Evolutionary conservation across 2,113 vertebrate species (phyloP).

Genomic region (Microtus pennsylvanicus): DNA sequence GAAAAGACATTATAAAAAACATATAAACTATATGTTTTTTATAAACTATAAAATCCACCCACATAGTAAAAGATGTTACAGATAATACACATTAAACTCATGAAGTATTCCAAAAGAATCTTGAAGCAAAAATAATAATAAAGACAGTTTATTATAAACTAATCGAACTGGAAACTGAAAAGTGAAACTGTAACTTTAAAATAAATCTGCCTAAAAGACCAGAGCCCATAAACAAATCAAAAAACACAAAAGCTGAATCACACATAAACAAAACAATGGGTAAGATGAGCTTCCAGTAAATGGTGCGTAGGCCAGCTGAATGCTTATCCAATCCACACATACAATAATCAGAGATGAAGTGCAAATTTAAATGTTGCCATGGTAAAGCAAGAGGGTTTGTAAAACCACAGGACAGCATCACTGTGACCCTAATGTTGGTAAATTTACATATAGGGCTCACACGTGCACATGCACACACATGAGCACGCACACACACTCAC

Average conservation of each 20-base stretch:
- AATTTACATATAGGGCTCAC: background rate
- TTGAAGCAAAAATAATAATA: constrained; percentile 25
- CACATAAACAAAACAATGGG: background rate
- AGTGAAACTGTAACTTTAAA: background rate
- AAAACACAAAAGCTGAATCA: background rate
- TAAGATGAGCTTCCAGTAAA: background rate
- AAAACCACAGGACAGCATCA: background rate
- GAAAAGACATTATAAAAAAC: background rate
- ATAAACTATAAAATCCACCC: background rate
- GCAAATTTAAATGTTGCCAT: constrained; percentile 13
- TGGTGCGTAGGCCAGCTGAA: background rate
- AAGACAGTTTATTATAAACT: constrained; percentile 39
- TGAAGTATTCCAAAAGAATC: constrained; percentile 1
- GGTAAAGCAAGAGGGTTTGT: background rate
- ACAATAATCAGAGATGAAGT: background rate
- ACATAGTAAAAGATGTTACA: constrained; percentile 12
- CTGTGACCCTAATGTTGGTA: background rate
- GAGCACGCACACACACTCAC: background rate
- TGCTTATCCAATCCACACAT: background rate
- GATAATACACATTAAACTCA: background rate
- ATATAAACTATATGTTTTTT: no score
- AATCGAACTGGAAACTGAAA: constrained; percentile 14
- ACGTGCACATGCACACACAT: background rate
- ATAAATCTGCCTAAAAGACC: background rate
- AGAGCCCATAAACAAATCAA: constrained; percentile 10